Evolutionary conservation across 2,113 vertebrate species (phyloP).

Genomic region (Isurus oxyrinchus): DNA sequence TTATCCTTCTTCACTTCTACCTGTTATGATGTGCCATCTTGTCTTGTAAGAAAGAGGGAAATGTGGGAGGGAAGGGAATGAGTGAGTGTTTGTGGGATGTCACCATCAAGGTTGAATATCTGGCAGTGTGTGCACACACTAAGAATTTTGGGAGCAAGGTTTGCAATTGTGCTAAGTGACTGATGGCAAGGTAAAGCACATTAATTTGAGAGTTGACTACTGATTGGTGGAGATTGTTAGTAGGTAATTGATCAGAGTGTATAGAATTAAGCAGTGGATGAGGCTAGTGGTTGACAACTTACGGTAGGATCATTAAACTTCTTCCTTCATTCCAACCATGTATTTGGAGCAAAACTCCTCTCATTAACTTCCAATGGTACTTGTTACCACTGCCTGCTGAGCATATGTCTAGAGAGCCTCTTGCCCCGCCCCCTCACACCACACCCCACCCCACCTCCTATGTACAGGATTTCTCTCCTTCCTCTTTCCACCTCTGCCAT

Average conservation of each 20-base stretch:
- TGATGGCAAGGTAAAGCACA: no score
- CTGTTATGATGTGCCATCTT: not conserved
- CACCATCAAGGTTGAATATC: not conserved
- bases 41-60: not conserved
- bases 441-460: not conserved
- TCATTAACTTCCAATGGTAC: not conserved
- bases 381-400: not conserved
- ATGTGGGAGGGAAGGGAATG: no score
- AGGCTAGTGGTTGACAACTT: not conserved
- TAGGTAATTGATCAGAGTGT: no score
- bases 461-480: not conserved
- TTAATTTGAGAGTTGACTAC: no score
- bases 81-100: not conserved
- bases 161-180: no score
- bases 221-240: no score
- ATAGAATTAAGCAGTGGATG: no score
- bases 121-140: no score
- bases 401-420: not conserved
- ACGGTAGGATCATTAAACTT: not conserved
- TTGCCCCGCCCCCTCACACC: not conserved
- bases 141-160: no score
- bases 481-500: not conserved
- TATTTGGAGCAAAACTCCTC: not conserved
- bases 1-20: not conserved
- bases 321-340: not conserved